phyloP scores from a whole-genome alignment of 2,888 invertebrate species.

The Adineta ricciae region DNA sequence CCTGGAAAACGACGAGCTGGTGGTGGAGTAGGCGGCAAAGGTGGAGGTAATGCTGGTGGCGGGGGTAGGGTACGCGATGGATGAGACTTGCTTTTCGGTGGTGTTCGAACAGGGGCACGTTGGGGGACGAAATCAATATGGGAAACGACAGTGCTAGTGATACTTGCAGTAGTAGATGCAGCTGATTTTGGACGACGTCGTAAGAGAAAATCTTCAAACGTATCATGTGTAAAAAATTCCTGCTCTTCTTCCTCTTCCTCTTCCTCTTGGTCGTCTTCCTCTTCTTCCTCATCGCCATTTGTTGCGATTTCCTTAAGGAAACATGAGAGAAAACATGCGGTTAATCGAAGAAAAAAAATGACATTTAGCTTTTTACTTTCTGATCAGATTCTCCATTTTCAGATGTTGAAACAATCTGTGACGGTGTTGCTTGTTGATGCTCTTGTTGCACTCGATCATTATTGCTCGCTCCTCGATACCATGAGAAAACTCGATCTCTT shows the following conservation, averaged over 20 bases:
- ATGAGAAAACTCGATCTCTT: conserved; percentile 8
- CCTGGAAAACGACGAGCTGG: background rate
- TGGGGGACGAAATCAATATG: background rate
- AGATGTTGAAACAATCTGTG: background rate
- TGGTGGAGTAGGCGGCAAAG: background rate
- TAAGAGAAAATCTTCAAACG: background rate
- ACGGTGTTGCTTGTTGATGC: background rate
- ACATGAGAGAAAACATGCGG: no score
- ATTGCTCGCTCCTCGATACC: background rate
- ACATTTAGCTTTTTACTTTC: background rate
- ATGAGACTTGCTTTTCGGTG: background rate
- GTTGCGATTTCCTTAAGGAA: no score
- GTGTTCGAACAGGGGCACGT: background rate
- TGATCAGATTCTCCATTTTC: background rate
- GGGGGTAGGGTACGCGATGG: background rate
- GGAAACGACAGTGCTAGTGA: background rate
- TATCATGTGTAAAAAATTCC: conserved; percentile 14
- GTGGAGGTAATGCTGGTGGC: background rate
- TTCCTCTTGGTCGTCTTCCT: background rate
- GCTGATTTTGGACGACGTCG: background rate
- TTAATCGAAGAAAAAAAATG: no score
- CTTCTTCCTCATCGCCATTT: no score
- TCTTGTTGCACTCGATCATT: background rate
- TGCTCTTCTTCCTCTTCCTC: background rate
- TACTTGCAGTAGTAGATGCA: background rate